Percentiles rank a stretch among this genome's conserved stretches.
Evolutionary conservation across 2,113 vertebrate species (phyloP).

Genomic region (Pipra filicauda): DNA sequence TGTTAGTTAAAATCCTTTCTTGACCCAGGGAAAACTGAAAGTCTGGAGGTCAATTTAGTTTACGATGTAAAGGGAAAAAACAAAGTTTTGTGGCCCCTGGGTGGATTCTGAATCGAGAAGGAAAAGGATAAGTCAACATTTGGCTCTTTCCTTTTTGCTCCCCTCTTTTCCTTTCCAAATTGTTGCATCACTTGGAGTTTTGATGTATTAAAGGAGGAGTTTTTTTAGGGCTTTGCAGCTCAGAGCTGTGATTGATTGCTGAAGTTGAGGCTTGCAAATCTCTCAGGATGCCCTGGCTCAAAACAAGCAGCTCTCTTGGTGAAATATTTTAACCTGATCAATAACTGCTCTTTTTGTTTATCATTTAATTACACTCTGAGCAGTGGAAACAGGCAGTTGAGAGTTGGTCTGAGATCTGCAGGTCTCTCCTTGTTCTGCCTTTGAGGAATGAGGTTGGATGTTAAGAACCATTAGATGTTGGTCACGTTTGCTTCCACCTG

Average conservation of each 20-base stretch:
- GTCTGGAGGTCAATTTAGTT: neutral
- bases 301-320: neutral
- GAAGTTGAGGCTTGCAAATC: neutral
- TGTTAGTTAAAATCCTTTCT: neutral
- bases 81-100: neutral
- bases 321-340: slow-evolving; percentile 32
- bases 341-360: neutral
- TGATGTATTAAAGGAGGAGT: neutral
- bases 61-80: neutral
- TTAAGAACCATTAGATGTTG: rapidly evolving
- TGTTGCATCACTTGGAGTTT: neutral
- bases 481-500: rapidly evolving
- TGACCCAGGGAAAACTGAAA: neutral
- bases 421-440: neutral
- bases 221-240: neutral
- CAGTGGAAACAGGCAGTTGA: neutral
- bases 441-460: neutral
- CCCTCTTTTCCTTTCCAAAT: neutral
- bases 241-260: neutral
- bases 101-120: neutral
- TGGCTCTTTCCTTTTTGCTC: neutral
- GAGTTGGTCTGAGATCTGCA: neutral
- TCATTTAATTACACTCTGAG: neutral
- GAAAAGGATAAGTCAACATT: neutral
- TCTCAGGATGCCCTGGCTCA: neutral